These are phyloP conservation scores for Meiosimyza decipiens DNA, from an alignment of 2,888 invertebrate genomes.

Conservation along the genomic window DNA sequence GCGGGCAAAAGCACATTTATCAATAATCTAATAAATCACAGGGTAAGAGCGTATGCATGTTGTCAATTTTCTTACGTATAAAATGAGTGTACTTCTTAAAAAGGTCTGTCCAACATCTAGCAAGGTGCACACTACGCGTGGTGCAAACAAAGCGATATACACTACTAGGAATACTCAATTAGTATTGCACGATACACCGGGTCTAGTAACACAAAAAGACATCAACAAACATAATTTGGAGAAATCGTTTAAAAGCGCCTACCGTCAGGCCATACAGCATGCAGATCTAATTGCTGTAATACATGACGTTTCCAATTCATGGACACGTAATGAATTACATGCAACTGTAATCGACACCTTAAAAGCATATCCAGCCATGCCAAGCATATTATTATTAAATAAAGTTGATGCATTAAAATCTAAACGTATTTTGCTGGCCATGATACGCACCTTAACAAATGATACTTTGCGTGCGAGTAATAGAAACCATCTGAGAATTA, in stretches of 20 bases:
- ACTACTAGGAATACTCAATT: slow-evolving; percentile 85
- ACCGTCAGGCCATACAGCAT: slow-evolving; percentile 69
- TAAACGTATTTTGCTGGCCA: slow-evolving; percentile 78
- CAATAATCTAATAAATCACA: slow-evolving; percentile 83
- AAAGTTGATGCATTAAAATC: slow-evolving; percentile 83
- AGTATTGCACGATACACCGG: slow-evolving; percentile 94
- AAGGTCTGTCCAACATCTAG: slow-evolving; percentile 90
- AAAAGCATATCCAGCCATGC: slow-evolving; percentile 71
- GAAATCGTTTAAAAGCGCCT: slow-evolving; percentile 71
- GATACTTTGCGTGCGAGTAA: slow-evolving; percentile 65
- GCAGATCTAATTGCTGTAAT: slow-evolving; percentile 87
- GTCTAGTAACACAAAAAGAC: slow-evolving; percentile 79
- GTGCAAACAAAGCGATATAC: slow-evolving; percentile 77
- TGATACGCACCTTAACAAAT: slow-evolving; percentile 77
- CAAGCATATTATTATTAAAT: slow-evolving; percentile 86
- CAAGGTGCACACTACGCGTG: slow-evolving; percentile 91
- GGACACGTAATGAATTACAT: slow-evolving; percentile 77
- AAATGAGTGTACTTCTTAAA: slow-evolving; percentile 42
- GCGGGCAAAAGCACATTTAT: slow-evolving; percentile 96
- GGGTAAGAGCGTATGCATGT: slow-evolving; percentile 69
- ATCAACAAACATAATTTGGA: slow-evolving; percentile 70
- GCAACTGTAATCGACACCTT: slow-evolving; percentile 77
- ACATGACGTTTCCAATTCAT: slow-evolving; percentile 82
- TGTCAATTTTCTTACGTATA: not conserved
- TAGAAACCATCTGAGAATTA: slow-evolving; percentile 27